Evolutionary conservation across 2,113 vertebrate species (phyloP).

Genomic region (Acrocephalus kingi): DNA sequence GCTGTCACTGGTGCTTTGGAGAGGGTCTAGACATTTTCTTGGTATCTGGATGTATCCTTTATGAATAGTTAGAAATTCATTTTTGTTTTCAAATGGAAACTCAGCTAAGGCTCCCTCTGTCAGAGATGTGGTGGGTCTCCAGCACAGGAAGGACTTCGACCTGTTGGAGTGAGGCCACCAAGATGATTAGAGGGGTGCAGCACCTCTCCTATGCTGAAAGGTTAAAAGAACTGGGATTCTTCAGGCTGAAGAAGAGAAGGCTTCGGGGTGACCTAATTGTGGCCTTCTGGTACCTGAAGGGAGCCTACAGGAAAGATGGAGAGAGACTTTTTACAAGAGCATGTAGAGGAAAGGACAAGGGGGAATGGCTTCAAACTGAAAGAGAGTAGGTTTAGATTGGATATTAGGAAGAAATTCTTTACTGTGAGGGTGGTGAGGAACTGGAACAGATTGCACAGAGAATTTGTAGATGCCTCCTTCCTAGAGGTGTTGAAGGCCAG

Average conservation of each 20-base stretch:
- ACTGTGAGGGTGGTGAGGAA: neutral
- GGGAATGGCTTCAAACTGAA: neutral
- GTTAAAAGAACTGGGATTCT: neutral
- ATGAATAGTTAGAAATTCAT: neutral
- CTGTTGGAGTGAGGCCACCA: neutral
- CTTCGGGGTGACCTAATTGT: accelerated
- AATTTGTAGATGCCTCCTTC: neutral
- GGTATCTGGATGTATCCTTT: neutral
- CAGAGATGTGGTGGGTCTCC: neutral
- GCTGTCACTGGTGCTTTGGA: neutral
- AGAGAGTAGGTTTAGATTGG: neutral
- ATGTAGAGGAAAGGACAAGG: neutral
- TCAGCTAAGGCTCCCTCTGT: neutral
- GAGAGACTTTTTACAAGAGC: neutral
- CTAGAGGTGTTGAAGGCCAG: neutral
- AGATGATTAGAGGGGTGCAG: neutral
- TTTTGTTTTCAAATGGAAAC: neutral
- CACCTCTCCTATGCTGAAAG: neutral
- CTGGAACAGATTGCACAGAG: neutral
- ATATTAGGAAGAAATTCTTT: neutral
- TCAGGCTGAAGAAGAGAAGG: neutral
- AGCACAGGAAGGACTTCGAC: neutral
- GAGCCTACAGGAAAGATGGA: neutral
- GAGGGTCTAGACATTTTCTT: neutral
- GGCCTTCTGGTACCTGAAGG: neutral